These are phyloP conservation scores for Cyprinodon tularosa DNA, from an alignment of 2,113 vertebrate species.

Conservation along the genomic window DNA sequence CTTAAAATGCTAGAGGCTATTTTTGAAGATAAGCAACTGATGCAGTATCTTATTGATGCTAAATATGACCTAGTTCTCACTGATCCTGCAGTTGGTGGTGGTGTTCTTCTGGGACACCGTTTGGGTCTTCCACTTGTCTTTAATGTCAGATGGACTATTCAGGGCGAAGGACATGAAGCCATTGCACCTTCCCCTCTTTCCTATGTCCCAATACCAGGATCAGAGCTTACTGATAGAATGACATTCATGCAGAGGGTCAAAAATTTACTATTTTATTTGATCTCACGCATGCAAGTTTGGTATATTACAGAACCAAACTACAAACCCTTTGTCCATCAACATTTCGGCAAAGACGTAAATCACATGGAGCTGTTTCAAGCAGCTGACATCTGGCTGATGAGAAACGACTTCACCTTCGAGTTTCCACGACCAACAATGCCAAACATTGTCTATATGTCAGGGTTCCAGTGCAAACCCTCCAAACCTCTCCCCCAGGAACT, in stretches of 20 bases:
- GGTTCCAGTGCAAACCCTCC: constrained; percentile 73
- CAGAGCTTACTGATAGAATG: constrained; percentile 64
- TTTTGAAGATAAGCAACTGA: too few species aligned
- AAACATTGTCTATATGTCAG: constrained; percentile 70
- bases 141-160: constrained; percentile 63
- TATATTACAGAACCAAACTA: constrained; percentile 37
- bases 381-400: constrained; percentile 74
- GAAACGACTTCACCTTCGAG: constrained; percentile 71
- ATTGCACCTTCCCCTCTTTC: constrained; percentile 66
- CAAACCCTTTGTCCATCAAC: constrained; percentile 51
- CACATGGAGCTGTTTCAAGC: constrained; percentile 72
- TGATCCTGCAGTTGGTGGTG: constrained; percentile 37
- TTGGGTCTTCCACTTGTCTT: constrained; percentile 66
- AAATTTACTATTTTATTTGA: constrained; percentile 37
- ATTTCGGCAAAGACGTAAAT: constrained; percentile 55
- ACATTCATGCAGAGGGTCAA: constrained; percentile 47
- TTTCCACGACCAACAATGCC: constrained; percentile 73
- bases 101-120: constrained; percentile 45
- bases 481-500: constrained; percentile 62
- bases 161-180: constrained; percentile 41
- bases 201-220: constrained; percentile 38
- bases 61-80: constrained; percentile 63
- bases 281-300: constrained; percentile 21
- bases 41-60: constrained; percentile 14
- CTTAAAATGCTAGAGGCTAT: too few species aligned